phyloP scores from a whole-genome alignment of 2,888 invertebrate species.

The Villa cingulata region DNA sequence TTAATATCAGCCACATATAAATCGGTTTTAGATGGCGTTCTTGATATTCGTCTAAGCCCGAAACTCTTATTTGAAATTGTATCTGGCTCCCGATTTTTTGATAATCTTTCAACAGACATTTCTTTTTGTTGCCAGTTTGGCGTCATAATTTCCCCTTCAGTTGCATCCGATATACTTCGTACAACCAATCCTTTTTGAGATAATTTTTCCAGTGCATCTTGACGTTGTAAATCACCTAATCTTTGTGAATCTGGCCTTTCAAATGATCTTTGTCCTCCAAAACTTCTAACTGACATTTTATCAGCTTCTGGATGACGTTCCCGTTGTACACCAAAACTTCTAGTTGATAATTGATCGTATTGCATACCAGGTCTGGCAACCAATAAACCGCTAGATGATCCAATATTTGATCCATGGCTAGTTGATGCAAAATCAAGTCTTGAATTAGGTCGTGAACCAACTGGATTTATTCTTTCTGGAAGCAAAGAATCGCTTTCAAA shows the following conservation, averaged over 20 bases:
- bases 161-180: constrained; percentile 30
- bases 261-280: constrained; percentile 18
- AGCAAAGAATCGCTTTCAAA: constrained; percentile 67
- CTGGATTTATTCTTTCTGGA: constrained; percentile 59
- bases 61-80: constrained; percentile 30
- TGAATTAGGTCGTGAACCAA: constrained; percentile 49
- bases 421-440: constrained; percentile 30
- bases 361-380: constrained; percentile 15
- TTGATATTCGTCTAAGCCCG: constrained; percentile 29
- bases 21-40: constrained; percentile 30
- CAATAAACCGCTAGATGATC: constrained; percentile 27
- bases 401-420: neutral
- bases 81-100: constrained; percentile 26
- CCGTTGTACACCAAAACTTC: constrained; percentile 22
- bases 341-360: constrained; percentile 23
- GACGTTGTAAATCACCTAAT: constrained; percentile 21
- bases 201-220: constrained; percentile 24
- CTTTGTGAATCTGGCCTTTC: constrained; percentile 7
- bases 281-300: constrained; percentile 19
- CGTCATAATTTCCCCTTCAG: constrained; percentile 17
- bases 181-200: constrained; percentile 24
- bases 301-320: constrained; percentile 16
- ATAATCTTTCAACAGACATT: constrained; percentile 26
- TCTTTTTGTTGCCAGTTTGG: constrained; percentile 23
- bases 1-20: constrained; percentile 33